phyloP scores from a whole-genome alignment of 2,797 vertebrate genomes.

The Sylvilagus floridanus region DNA sequence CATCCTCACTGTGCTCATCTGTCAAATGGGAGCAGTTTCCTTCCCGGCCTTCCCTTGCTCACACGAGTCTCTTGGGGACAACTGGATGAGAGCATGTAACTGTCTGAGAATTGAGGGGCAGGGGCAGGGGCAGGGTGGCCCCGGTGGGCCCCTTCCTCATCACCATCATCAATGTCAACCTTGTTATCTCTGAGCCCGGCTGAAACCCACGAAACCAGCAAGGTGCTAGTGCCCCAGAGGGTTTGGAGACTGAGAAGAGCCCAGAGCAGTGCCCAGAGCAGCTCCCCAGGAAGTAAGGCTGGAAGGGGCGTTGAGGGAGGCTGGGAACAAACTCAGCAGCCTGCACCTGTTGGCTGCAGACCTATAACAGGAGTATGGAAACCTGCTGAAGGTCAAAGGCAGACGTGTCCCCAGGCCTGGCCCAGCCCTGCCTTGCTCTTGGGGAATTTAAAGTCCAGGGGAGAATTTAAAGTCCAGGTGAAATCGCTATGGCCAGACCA shows the following conservation, averaged over 20 bases:
- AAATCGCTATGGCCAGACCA: neutral
- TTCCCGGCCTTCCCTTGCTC: neutral
- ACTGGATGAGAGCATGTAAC: neutral
- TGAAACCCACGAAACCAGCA: neutral
- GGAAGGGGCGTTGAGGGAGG: neutral
- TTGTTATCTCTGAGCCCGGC: neutral
- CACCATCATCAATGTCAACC: neutral
- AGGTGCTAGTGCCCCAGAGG: too few species aligned
- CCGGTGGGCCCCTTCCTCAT: neutral
- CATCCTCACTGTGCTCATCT: neutral
- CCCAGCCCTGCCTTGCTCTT: neutral
- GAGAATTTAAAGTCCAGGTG: neutral
- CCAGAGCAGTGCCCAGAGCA: neutral
- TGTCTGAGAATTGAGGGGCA: neutral
- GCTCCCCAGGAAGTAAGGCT: neutral
- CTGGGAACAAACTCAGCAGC: neutral
- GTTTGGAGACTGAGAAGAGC: neutral
- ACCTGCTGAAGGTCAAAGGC: neutral
- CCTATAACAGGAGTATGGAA: neutral
- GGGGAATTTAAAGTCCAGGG: neutral
- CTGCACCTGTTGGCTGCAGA: too few species aligned
- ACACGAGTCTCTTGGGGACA: neutral
- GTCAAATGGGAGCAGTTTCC: neutral
- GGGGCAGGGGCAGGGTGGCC: neutral
- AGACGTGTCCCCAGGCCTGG: neutral